A percentile compares a stretch with the other conserved stretches of the same genome.
These are phyloP conservation scores for Morone saxatilis DNA, from an alignment of 2,113 vertebrate species.

Conservation along the genomic window DNA sequence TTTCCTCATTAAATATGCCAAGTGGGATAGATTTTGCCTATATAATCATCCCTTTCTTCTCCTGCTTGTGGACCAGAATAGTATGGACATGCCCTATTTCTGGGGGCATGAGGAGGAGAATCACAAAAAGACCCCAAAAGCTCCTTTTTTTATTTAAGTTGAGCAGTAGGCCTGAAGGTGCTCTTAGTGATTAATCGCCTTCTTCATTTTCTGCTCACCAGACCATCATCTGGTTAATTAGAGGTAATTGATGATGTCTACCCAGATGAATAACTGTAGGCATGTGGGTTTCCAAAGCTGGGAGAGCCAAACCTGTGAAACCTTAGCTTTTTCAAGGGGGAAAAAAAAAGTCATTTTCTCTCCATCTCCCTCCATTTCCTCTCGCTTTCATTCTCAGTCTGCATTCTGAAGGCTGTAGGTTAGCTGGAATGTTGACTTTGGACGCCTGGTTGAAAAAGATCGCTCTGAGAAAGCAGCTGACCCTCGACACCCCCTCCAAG, in stretches of 20 bases:
- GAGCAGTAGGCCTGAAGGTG: constrained; percentile 37
- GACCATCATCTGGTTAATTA: constrained; percentile 85
- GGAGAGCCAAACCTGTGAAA: constrained; percentile 71
- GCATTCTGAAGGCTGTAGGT: constrained; percentile 48
- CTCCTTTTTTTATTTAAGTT: constrained; percentile 28
- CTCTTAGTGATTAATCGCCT: constrained; percentile 73
- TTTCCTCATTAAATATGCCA: constrained; percentile 49
- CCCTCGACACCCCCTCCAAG: constrained; percentile 48
- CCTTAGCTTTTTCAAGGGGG: constrained; percentile 39
- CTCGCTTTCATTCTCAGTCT: constrained; percentile 41
- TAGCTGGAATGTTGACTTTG: constrained; percentile 82
- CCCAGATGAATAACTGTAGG: constrained; percentile 68
- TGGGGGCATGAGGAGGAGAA: constrained; percentile 13
- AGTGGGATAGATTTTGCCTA: constrained; percentile 29
- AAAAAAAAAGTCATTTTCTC: constrained; percentile 46
- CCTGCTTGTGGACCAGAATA: constrained; percentile 21
- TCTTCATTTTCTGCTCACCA: constrained; percentile 79
- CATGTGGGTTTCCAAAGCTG: constrained; percentile 44
- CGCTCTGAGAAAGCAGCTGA: constrained; percentile 73
- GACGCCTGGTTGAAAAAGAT: constrained; percentile 71
- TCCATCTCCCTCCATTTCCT: constrained; percentile 53
- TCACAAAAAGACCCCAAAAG: constrained; percentile 4
- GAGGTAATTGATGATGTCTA: constrained; percentile 78
- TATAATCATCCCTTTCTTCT: constrained; percentile 11
- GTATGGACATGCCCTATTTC: constrained; percentile 29